Percentiles rank a stretch among this genome's conserved stretches.
Conservation (phyloP, 2,797 vertebrate species). For the Myripristis jacobus region DNA sequence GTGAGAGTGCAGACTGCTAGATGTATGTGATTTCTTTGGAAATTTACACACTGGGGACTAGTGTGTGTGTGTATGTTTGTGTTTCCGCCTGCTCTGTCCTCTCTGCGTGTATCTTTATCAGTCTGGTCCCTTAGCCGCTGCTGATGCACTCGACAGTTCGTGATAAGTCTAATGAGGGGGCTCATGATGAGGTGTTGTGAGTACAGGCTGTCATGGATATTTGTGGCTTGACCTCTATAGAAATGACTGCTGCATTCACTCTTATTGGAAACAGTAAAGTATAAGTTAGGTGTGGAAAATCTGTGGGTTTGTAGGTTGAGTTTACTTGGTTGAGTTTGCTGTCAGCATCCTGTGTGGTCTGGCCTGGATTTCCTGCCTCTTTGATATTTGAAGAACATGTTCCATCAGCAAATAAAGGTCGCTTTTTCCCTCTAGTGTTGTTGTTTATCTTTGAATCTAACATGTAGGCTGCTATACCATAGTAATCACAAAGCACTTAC, state of each 20-base stretch:
- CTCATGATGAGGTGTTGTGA: background rate
- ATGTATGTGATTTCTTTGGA: background rate
- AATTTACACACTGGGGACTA: background rate
- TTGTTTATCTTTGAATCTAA: background rate
- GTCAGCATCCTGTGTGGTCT: constrained; percentile 2
- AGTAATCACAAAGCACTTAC: background rate
- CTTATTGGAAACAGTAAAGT: background rate
- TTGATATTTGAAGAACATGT: background rate
- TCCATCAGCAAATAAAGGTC: background rate
- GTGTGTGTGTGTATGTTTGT: too few species aligned
- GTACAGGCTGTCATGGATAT: background rate
- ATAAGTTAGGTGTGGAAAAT: background rate
- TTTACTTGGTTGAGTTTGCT: background rate
- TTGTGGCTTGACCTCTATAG: background rate
- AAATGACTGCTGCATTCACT: constrained; percentile 1
- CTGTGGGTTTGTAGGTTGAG: background rate
- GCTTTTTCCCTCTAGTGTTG: background rate
- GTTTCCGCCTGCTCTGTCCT: too few species aligned
- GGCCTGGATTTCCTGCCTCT: background rate
- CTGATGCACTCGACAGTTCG: background rate
- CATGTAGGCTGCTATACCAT: background rate
- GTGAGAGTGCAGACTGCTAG: background rate
- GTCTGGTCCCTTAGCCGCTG: background rate
- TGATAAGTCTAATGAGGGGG: background rate
- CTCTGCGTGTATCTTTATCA: too few species aligned